Conservation (phyloP, 2,113 vertebrate genomes). For the Eupsittula cactorum region DNA sequence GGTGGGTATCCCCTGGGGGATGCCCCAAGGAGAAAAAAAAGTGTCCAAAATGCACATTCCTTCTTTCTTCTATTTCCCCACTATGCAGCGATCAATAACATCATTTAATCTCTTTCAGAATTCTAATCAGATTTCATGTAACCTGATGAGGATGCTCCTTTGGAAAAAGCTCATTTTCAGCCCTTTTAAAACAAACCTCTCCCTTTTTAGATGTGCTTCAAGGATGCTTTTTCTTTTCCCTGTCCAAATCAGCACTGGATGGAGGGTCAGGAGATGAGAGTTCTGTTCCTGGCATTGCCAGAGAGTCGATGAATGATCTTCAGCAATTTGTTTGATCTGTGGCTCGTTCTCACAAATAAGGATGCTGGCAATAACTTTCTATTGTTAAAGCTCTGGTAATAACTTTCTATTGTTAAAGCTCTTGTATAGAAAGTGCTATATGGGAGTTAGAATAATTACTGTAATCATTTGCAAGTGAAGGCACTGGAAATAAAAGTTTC, state of each 20-base stretch:
- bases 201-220: accelerated
- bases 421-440: background rate
- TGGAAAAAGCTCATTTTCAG: background rate
- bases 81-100: background rate
- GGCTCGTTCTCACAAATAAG: conserved; percentile 19
- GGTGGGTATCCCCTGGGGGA: background rate
- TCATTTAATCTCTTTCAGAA: background rate
- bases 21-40: background rate
- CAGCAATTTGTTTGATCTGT: conserved; percentile 12
- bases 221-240: background rate
- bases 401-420: conserved; percentile 54
- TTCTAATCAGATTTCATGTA: background rate
- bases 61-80: background rate
- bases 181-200: background rate
- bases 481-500: background rate
- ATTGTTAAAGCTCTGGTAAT: conserved; percentile 58
- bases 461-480: background rate
- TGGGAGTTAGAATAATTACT: conserved; percentile 34
- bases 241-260: background rate
- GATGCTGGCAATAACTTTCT: conserved; percentile 46
- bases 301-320: background rate
- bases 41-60: background rate
- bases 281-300: background rate
- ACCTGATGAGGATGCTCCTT: background rate
- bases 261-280: background rate